Percentiles rank a stretch among this genome's conserved stretches.
Conservation (phyloP, 2,888 invertebrate genomes). For the Buathra laborator region DNA sequence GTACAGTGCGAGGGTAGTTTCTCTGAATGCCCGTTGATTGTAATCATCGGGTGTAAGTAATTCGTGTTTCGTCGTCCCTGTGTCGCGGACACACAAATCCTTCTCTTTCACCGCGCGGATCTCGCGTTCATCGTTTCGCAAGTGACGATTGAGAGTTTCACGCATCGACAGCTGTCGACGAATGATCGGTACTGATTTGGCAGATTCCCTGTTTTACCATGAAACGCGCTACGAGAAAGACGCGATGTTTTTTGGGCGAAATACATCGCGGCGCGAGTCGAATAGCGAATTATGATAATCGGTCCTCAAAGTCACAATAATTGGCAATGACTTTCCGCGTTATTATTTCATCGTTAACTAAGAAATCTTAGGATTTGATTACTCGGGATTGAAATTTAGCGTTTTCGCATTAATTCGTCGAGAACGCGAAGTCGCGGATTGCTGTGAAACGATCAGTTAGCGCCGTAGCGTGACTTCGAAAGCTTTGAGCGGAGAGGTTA, state of each 20-base stretch:
- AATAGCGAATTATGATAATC: too few species aligned
- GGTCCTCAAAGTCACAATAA: too few species aligned
- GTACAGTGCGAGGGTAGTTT: slow-evolving; percentile 79
- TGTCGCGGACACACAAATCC: slow-evolving; percentile 72
- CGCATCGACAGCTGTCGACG: slow-evolving; percentile 20
- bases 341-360: too few species aligned
- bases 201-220: too few species aligned
- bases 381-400: too few species aligned
- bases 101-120: background rate
- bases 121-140: background rate
- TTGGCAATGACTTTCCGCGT: too few species aligned
- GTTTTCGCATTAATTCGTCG: too few species aligned
- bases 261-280: too few species aligned
- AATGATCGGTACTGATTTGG: slow-evolving; percentile 27
- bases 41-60: slow-evolving; percentile 84
- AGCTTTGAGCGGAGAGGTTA: slow-evolving; percentile 16
- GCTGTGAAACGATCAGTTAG: background rate
- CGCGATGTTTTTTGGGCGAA: too few species aligned
- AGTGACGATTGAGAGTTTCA: background rate
- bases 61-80: slow-evolving; percentile 77
- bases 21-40: slow-evolving; percentile 84
- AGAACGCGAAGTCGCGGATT: too few species aligned
- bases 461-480: slow-evolving; percentile 1
- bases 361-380: too few species aligned
- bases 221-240: too few species aligned